Evolutionary conservation across 2,113 vertebrate genomes (phyloP).

Genomic region (Zeus faber): DNA sequence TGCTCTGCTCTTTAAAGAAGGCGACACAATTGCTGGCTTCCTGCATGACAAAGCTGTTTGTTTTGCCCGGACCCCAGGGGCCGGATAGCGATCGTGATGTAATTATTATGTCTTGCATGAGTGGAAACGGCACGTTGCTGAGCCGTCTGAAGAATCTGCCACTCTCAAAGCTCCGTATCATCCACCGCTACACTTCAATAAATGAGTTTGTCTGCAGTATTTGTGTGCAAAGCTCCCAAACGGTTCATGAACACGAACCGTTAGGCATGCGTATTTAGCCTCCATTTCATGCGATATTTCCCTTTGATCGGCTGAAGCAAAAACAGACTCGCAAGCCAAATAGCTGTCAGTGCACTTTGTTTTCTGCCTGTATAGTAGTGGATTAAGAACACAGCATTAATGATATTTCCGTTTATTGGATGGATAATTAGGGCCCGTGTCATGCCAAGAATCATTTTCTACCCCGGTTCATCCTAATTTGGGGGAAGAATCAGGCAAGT

Average conservation of each 20-base stretch:
- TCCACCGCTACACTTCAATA: too few relatives aligned
- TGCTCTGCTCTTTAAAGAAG: conserved; percentile 47
- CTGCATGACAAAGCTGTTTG: conserved; percentile 30
- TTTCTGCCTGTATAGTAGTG: conserved; percentile 38
- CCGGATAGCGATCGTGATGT: conserved; percentile 19
- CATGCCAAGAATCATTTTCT: conserved; percentile 79
- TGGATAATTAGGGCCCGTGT: conserved; percentile 77
- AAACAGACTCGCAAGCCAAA: conserved; percentile 42
- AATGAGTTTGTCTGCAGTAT: conserved; percentile 39
- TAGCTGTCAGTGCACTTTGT: conserved; percentile 55
- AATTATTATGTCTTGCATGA: too few relatives aligned
- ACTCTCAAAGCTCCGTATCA: conserved; percentile 17
- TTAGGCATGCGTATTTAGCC: conserved; percentile 9
- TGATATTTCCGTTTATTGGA: conserved; percentile 73
- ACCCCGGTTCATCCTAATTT: conserved; percentile 75
- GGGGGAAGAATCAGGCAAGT: conserved; percentile 77
- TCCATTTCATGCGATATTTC: not conserved
- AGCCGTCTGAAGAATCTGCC: conserved; percentile 9
- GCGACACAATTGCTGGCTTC: conserved; percentile 38
- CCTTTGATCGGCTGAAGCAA: not conserved
- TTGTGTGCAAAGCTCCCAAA: conserved; percentile 17
- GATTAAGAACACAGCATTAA: conserved; percentile 71
- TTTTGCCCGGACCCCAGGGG: conserved; percentile 20
- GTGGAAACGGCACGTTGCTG: too few relatives aligned
- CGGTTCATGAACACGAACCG: conserved; percentile 34